Evolutionary conservation across 2,797 vertebrate genomes (phyloP).

Genomic region (Zenarchopterus dispar): DNA sequence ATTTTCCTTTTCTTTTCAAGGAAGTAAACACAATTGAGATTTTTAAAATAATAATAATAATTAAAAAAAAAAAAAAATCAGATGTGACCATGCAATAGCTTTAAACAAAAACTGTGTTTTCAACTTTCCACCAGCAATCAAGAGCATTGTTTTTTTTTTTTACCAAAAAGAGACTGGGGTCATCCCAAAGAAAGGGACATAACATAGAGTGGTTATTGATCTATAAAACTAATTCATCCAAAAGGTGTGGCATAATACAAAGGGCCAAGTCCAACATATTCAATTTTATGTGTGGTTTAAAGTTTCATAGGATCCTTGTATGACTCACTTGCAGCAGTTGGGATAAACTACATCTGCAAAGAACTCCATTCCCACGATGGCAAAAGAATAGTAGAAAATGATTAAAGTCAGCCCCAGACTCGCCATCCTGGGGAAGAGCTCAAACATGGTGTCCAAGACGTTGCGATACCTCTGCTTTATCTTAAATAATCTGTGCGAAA

Average conservation of each 20-base stretch:
- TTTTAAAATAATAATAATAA: too few species aligned
- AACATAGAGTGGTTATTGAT: background rate
- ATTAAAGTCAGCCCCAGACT: slow-evolving; percentile 96
- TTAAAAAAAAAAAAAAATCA: too few species aligned
- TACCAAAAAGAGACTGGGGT: too few species aligned
- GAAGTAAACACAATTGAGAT: too few species aligned
- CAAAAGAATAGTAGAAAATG: slow-evolving; percentile 98
- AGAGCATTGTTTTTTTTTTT: too few species aligned
- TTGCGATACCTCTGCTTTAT: slow-evolving; percentile 95
- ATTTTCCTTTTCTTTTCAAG: too few species aligned
- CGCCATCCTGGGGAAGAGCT: slow-evolving; percentile 96
- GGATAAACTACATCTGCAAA: slow-evolving; percentile 91
- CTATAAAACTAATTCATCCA: background rate
- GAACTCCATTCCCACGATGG: slow-evolving; percentile 98
- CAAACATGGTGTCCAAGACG: slow-evolving; percentile 98
- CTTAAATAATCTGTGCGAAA: slow-evolving; percentile 89
- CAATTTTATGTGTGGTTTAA: background rate
- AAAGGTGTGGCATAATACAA: background rate
- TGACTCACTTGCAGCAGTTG: slow-evolving; percentile 97
- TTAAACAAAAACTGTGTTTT: too few species aligned
- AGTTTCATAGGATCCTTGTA: background rate
- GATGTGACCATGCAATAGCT: too few species aligned
- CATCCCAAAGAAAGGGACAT: too few species aligned
- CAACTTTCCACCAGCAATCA: too few species aligned
- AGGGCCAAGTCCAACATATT: background rate